Base-by-base conservation (phyloP, 2,888 invertebrate genomes). In the Eueremaeus valkanovi region DNA sequence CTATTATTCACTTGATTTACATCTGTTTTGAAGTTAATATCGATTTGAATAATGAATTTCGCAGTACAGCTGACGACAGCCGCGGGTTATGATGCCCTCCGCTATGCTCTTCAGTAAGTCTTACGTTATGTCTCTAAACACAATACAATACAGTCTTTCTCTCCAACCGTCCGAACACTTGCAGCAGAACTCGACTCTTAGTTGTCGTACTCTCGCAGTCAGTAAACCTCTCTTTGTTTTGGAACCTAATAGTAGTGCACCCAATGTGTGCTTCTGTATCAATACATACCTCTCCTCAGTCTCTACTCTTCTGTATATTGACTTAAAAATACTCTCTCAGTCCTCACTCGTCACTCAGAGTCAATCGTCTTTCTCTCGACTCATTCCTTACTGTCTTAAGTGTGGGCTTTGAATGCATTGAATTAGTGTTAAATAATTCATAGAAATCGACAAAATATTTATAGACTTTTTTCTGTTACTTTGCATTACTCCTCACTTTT, bases 61-160 rank as follows among this genome's bases (percentile, higher is more conserved):
- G 42, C 70, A 45, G 18, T 70, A 42, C 70, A 70, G 45, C 29
- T 70, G 6, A 16, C 40, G 45, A 42, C 42, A 16, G 24, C 70
- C 3, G 27, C 21, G 24, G 70, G 70, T 2, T 70, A 70, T 70
- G 70, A 70, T 70, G 70, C 70, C 70, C 70, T 70, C 16, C 21
- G 70, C 24, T 70, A 70, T 70, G 70, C 70, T 45, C 70, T 70
- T 29, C 70, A 70, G 70, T 70, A 70, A 70, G 70, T 70, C 31
- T 55, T 66, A n/a, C 36, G 24, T 13, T 9, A 13, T 24, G 11
- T 29, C 6, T 3, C 3, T 13, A 29, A 58, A 58, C 1, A 29
- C 31, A 29, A 31, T 49, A 21, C n/a, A n/a, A n/a, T n/a, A n/a
- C n/a, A n/a, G n/a, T n/a, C 21, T 49, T n/a, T 49, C n/a, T n/a